These are phyloP conservation scores for Pristionchus mayeri DNA, from an alignment of 2,888 invertebrate genomes.

Conservation along the genomic window DNA sequence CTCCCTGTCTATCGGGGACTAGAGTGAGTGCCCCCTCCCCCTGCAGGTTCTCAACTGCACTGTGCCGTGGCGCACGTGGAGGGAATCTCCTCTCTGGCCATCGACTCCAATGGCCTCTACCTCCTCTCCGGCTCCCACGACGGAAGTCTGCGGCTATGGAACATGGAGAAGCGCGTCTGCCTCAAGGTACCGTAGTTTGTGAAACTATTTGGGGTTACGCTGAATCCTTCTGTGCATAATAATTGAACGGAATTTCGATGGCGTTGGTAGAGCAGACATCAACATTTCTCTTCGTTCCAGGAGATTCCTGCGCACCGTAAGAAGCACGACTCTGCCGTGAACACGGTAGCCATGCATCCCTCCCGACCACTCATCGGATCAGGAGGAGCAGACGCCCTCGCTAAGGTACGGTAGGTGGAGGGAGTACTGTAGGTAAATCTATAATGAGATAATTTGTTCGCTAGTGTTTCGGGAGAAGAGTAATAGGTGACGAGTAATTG, in stretches of 20 bases:
- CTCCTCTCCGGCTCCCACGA: slow-evolving; percentile 90
- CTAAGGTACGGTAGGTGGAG: slow-evolving; percentile 84
- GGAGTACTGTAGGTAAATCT: slow-evolving; percentile 30
- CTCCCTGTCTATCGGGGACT: too few species aligned
- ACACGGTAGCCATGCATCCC: slow-evolving; percentile 99
- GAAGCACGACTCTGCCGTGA: slow-evolving; percentile 98
- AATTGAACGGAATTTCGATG: too few species aligned
- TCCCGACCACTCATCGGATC: slow-evolving; percentile 98
- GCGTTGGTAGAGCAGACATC: too few species aligned
- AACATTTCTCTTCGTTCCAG: too few species aligned
- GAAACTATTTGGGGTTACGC: too few species aligned
- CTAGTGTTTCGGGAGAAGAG: too few species aligned
- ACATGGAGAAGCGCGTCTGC: slow-evolving; percentile 92
- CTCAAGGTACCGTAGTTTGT: too few species aligned
- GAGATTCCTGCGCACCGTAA: slow-evolving; percentile 99
- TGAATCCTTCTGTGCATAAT: too few species aligned
- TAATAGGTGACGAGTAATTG: too few species aligned
- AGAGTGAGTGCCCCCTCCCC: too few species aligned
- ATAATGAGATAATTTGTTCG: too few species aligned
- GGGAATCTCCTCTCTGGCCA: slow-evolving; percentile 96
- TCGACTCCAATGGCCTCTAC: slow-evolving; percentile 98
- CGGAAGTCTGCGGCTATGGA: slow-evolving; percentile 81
- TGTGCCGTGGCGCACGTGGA: slow-evolving; percentile 99
- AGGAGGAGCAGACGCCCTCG: slow-evolving; percentile 97
- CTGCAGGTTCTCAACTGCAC: slow-evolving; percentile 89